Evolutionary conservation across 2,113 vertebrate genomes (phyloP).

Genomic region (Amblyopsis rosae): DNA sequence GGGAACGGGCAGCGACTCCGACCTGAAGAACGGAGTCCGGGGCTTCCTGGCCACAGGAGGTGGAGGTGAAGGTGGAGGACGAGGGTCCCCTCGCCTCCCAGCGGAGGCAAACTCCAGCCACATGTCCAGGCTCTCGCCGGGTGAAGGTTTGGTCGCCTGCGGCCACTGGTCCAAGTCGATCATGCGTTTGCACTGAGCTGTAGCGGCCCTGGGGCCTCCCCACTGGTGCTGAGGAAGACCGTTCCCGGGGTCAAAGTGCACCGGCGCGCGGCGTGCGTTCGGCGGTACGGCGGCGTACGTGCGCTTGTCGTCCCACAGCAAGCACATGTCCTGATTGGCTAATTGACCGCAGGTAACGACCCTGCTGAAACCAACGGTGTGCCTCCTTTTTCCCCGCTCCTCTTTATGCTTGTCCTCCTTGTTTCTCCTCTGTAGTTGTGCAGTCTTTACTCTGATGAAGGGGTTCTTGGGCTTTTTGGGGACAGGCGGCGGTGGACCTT

Average conservation of each 20-base stretch:
- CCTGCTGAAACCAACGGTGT: conserved; percentile 63
- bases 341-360: conserved; percentile 17
- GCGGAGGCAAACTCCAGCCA: conserved; percentile 50
- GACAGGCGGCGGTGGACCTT: conserved; percentile 75
- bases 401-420: conserved; percentile 61
- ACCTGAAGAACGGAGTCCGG: conserved; percentile 22
- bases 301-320: conserved; percentile 59
- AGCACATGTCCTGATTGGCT: conserved; percentile 66
- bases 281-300: conserved; percentile 31
- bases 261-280: conserved; percentile 42
- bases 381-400: conserved; percentile 64
- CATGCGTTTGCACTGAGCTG: conserved; percentile 41
- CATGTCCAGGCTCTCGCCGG: conserved; percentile 64
- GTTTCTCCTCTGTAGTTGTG: conserved; percentile 54
- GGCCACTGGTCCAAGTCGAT: conserved; percentile 60
- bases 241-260: conserved; percentile 49
- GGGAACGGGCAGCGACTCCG: conserved; percentile 25
- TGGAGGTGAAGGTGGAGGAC: conserved; percentile 54
- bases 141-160: conserved; percentile 37
- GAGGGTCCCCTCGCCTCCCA: conserved; percentile 55
- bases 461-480: conserved; percentile 77
- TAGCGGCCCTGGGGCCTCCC: conserved; percentile 25
- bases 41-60: conserved; percentile 54
- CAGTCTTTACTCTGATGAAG: conserved; percentile 62
- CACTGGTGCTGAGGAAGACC: conserved; percentile 23